Evolutionary conservation across 2,113 vertebrate species (phyloP).

Genomic region (Phaethornis superciliosus): DNA sequence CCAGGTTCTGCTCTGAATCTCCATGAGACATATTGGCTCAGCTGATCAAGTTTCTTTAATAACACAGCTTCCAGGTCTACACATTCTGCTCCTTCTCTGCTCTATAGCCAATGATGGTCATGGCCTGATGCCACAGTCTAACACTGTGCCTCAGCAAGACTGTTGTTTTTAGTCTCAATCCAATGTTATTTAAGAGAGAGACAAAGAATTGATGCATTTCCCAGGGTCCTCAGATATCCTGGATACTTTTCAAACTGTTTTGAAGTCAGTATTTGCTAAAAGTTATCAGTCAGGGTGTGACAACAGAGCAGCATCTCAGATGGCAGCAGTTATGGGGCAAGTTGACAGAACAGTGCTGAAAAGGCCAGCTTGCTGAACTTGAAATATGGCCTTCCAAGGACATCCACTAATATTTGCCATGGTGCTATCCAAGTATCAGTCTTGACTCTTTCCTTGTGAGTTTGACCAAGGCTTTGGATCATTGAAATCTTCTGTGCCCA

Average conservation of each 20-base stretch:
- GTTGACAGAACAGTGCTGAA: background rate
- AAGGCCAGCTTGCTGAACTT: background rate
- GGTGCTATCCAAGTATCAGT: background rate
- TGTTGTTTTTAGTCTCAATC: constrained; percentile 13
- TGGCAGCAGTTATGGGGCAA: background rate
- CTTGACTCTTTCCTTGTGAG: background rate
- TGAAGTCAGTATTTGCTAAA: background rate
- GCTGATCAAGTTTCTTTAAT: constrained; percentile 61
- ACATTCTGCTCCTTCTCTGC: constrained; percentile 9
- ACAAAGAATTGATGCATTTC: constrained; percentile 27
- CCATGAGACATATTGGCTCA: constrained; percentile 43
- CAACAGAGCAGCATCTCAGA: background rate
- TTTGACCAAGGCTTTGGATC: background rate
- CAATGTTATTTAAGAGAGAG: constrained; percentile 9
- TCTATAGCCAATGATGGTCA: constrained; percentile 60
- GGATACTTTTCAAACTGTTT: constrained; percentile 9
- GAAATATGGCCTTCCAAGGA: background rate
- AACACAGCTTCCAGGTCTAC: constrained; percentile 48
- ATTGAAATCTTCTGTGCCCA: background rate
- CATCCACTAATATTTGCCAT: background rate
- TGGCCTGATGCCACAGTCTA: constrained; percentile 10
- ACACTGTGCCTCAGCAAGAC: background rate
- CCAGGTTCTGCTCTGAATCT: constrained; percentile 52
- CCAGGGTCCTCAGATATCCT: constrained; percentile 8
- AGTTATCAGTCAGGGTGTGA: background rate